Percentiles rank a stretch among this genome's conserved stretches.
These are phyloP conservation scores for Melipona quadrifasciata DNA, from an alignment of 1,140 invertebrate genomes.

Conservation along the genomic window DNA sequence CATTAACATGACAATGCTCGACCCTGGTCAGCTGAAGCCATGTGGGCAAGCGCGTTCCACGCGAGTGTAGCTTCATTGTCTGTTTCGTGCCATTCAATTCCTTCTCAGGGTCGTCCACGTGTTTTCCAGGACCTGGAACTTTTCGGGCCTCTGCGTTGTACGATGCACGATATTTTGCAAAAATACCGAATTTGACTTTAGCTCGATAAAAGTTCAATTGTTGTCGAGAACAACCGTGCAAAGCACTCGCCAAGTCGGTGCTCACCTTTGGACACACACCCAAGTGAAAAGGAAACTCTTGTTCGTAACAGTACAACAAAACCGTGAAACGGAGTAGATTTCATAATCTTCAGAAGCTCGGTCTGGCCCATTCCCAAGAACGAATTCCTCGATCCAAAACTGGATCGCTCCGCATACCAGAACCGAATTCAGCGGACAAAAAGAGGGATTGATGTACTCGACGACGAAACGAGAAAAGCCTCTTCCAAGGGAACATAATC, in stretches of 20 bases:
- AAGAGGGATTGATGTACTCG: background rate
- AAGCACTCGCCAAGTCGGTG: background rate
- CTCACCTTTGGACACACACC: background rate
- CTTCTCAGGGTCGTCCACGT: constrained; percentile 64
- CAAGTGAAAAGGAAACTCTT: background rate
- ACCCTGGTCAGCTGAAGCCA: constrained; percentile 70
- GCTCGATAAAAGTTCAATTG: background rate
- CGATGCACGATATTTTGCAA: background rate
- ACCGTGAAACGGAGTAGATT: background rate
- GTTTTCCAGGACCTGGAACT: constrained; percentile 36
- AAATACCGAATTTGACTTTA: background rate
- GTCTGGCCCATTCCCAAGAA: background rate
- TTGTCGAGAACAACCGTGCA: background rate
- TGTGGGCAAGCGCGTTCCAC: constrained; percentile 56
- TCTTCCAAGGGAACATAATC: background rate
- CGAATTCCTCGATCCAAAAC: background rate
- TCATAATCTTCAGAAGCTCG: background rate
- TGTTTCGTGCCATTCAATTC: constrained; percentile 68
- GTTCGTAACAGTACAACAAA: background rate
- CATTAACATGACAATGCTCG: constrained; percentile 64
- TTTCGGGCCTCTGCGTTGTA: background rate
- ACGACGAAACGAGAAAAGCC: background rate
- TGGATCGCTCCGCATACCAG: background rate
- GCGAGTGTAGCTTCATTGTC: constrained; percentile 63
- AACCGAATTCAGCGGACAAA: background rate